phyloP scores from a whole-genome alignment of 2,888 invertebrate species.

The Danaus chrysippus region DNA sequence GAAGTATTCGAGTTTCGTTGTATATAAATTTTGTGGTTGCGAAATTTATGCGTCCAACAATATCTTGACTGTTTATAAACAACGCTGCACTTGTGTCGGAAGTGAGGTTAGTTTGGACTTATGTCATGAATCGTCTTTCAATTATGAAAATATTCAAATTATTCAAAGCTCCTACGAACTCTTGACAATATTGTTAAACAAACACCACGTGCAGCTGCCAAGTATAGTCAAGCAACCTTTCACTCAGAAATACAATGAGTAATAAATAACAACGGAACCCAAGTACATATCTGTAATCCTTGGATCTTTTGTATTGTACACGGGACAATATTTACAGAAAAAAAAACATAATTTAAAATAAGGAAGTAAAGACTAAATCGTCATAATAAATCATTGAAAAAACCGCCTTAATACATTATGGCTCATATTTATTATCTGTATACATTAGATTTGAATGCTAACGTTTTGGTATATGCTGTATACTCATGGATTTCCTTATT shows the following conservation, averaged over 20 bases:
- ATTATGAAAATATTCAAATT: background rate
- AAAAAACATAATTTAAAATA: background rate
- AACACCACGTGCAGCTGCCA: constrained; percentile 29
- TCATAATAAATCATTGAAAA: too few species aligned
- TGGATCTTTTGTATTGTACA: constrained; percentile 5
- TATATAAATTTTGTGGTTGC: constrained; percentile 17
- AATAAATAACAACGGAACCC: constrained; percentile 17
- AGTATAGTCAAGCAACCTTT: constrained; percentile 19
- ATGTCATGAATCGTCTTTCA: background rate
- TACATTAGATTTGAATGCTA: too few species aligned
- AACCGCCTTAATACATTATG: too few species aligned
- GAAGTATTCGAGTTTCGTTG: constrained; percentile 36
- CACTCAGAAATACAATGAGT: constrained; percentile 27
- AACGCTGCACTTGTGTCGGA: constrained; percentile 11
- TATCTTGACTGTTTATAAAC: constrained; percentile 32
- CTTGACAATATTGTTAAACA: constrained; percentile 24
- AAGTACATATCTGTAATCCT: constrained; percentile 9
- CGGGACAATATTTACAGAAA: background rate
- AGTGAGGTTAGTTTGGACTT: background rate
- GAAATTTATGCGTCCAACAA: constrained; percentile 15
- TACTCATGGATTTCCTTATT: too few species aligned
- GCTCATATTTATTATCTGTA: too few species aligned
- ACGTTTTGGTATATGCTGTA: too few species aligned
- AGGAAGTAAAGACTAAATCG: too few species aligned
- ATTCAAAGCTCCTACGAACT: background rate